Evolutionary conservation across 2,113 vertebrate species (phyloP), one percentile per base, ranked within the genome.

Genomic region (Cranoglanis bouderius): DNA sequence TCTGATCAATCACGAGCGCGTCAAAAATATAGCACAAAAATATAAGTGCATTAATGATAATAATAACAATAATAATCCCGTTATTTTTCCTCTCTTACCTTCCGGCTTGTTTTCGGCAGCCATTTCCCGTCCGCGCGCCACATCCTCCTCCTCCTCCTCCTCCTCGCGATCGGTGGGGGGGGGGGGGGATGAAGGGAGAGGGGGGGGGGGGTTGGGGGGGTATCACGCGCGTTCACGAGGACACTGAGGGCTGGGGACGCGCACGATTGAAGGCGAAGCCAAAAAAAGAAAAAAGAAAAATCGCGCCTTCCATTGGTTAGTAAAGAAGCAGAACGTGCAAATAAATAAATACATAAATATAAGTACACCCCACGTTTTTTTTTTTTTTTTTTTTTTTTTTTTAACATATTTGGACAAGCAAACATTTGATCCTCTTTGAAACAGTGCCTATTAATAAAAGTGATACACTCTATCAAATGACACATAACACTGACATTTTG

Each of bases 21-120:
- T 86, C n/a, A 55, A 61, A 89, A 61, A 38, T 59, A 82, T 7
- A 0, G n/a, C 19, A 24, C 49, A 19, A 21, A 81, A 81, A 80
- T 32, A 53, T 1, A 70, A 35, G 14, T 8, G 6, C 35, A 13
- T 19, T 6, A 67, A 53, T 12, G 29, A 19, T 19, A 67, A 89
- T 59, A 89, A 70, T 61, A 70, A 89, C n/a, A 88, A 86, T 70
- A 89, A 90, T 75, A 75, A 84, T 84, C 84, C 85, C 94, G 93
- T 94, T 94, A 95, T 94, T 94, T 93, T 81, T 51, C 95, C 95
- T 94, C 95, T 96, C 97, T 97, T 97, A 98, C 97, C 97, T 98
- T 98, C 97, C 97, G 97, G 97, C 97, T 98, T 98, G 96, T 97
- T 98, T 97, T 98, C 97, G 97, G 97, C 97, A 97, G 97, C 97